Conservation (phyloP, 2,797 vertebrate genomes). For the Macrochelys suwanniensis region DNA sequence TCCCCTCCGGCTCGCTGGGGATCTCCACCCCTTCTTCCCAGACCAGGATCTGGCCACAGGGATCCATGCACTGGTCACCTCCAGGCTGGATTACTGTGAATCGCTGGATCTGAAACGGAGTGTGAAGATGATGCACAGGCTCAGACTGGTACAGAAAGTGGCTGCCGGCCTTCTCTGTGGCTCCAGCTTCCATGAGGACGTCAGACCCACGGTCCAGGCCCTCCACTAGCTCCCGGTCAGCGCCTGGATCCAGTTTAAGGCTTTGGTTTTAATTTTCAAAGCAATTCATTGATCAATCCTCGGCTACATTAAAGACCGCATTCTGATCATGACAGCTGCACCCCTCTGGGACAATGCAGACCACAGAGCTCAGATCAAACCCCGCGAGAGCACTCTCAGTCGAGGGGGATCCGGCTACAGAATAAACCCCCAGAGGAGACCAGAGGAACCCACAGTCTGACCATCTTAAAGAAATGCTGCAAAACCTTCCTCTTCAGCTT, state of each 20-base stretch:
- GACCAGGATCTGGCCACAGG: background rate
- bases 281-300: background rate
- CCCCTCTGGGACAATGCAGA: background rate
- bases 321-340: background rate
- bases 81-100: background rate
- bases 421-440: background rate
- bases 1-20: background rate
- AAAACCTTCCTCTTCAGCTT: background rate
- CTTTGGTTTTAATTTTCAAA: background rate
- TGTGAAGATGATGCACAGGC: background rate
- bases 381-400: background rate
- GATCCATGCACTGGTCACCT: background rate
- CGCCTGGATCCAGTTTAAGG: background rate
- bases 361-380: background rate
- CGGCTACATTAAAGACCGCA: background rate
- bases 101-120: background rate
- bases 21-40: background rate
- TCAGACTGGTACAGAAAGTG: background rate
- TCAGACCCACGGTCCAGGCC: background rate
- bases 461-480: background rate
- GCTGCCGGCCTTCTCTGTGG: background rate
- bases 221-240: background rate
- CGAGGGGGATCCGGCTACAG: background rate
- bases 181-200: background rate
- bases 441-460: background rate